Evolutionary conservation across 2,113 vertebrate genomes (phyloP), one percentile per base, ranked within the genome.

Genomic region (Paramormyrops kingsleyae): DNA sequence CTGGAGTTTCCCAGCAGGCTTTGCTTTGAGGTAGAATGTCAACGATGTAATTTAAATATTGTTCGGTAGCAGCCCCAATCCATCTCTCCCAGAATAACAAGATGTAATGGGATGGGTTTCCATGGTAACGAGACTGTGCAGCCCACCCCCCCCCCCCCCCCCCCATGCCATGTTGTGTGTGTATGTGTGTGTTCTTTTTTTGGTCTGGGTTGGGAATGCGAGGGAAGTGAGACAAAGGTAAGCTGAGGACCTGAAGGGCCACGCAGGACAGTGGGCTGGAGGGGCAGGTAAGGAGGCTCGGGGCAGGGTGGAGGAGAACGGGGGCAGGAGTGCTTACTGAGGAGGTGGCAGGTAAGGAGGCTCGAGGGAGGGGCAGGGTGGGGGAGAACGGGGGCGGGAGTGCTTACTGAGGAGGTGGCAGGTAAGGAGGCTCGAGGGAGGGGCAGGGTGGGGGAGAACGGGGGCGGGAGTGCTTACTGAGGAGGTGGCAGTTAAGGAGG

Each of bases 31-130:
- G 44, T 50, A 83, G 39, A 89, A 39, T 56, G 70, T 42, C 42
- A 83, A 4, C 12, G 17, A 15, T 35, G 31, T 62, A 19, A 83
- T 83, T 84, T 59, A 50, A 88, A 88, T 88, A 59, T 35, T 87
- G 31, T 35, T 66, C 52, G 19, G 44, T 87, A 88, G 83, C 19
- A 44, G 39, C 42, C 24, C 47, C 83, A 47, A 10, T 46, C 83
- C 42, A 47, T 86, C 83, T 84, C 49, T 44, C 27, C 49, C 31
- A 53, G 31, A 86, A 35, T 88, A 88, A 62, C 84, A 88, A 87
- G 91, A 27, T 53, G 86, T 80, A 80, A 91, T 89, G 89, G 92
- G 92, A 88, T 90, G 35, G 87, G 92, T 95, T 94, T 94, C 94
- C 91, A 92, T 92, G 91, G 92, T 87, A 94, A 94, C 91, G 90